Percentiles rank a stretch among this genome's conserved stretches.
Evolutionary conservation across 2,113 vertebrate genomes (phyloP).

Genomic region (Meleagris gallopavo): DNA sequence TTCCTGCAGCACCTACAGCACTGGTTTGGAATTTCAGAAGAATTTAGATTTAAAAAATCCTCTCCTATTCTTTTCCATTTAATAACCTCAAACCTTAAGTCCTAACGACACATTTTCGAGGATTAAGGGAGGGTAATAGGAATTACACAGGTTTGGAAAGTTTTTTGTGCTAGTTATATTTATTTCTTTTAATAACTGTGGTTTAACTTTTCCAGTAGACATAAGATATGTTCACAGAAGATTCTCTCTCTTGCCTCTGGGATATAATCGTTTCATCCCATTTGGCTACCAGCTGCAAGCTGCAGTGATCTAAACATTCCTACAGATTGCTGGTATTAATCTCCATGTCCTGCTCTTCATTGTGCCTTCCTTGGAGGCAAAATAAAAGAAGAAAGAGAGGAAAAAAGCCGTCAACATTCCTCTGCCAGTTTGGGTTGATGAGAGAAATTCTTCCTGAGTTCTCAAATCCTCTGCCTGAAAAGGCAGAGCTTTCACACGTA

Average conservation of each 20-base stretch:
- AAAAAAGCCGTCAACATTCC: not conserved
- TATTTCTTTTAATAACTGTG: conserved; percentile 60
- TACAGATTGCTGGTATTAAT: conserved; percentile 55
- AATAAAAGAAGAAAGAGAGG: not conserved
- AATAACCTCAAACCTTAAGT: not conserved
- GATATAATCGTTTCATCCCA: conserved; percentile 46
- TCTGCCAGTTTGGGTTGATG: not conserved
- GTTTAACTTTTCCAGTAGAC: conserved; percentile 23
- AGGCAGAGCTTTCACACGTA: not conserved
- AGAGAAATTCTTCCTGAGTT: not conserved
- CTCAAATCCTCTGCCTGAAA: not conserved
- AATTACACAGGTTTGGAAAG: not conserved
- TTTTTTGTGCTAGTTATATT: not conserved
- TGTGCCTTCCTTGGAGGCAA: conserved; percentile 31
- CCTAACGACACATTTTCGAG: not conserved
- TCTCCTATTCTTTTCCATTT: not conserved
- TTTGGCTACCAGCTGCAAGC: conserved; percentile 32
- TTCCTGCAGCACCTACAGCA: not conserved
- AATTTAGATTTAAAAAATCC: not conserved
- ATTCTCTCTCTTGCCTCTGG: conserved; percentile 38
- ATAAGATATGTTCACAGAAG: not conserved
- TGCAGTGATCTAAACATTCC: conserved; percentile 33
- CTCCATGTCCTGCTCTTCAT: conserved; percentile 39
- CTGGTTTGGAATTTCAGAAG: not conserved
- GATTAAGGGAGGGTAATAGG: not conserved